Conservation (phyloP, 2,797 vertebrate genomes). For the Arrhamphus sclerolepis region DNA sequence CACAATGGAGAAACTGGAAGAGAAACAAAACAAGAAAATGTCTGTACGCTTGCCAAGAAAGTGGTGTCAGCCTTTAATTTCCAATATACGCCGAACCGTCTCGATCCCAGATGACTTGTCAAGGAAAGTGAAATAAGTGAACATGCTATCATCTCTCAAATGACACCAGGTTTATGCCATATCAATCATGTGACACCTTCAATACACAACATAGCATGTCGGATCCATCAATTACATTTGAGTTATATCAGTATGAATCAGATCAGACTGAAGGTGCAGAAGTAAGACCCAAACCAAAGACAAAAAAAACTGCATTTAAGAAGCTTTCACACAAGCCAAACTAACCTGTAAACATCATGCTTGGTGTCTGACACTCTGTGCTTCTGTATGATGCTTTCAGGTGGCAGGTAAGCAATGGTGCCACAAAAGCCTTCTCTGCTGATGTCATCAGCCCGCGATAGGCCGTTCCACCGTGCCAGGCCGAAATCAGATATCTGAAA, state of each 20-base stretch:
- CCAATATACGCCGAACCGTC: no score
- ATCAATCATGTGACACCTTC: background rate
- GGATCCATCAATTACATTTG: no score
- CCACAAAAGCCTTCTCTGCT: constrained; percentile 97
- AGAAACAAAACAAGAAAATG: constrained; percentile 5
- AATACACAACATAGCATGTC: no score
- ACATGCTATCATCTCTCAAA: background rate
- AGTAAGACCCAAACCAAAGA: no score
- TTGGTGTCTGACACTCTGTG: constrained; percentile 94
- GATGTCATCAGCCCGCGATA: constrained; percentile 92
- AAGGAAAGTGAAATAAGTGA: background rate
- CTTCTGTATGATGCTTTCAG: constrained; percentile 96
- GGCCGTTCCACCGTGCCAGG: constrained; percentile 93
- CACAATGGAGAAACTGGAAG: constrained; percentile 91
- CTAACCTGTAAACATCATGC: constrained; percentile 97
- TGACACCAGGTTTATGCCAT: background rate
- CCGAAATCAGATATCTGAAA: constrained; percentile 96
- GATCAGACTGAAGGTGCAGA: no score
- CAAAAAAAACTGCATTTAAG: no score
- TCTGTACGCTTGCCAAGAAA: background rate
- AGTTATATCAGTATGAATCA: no score
- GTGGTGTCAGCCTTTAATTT: no score
- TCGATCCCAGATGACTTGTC: no score
- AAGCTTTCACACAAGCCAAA: background rate
- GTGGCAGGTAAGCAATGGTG: constrained; percentile 96